Base-by-base conservation (phyloP, 2,888 invertebrate genomes). In the Tipula lateralis region DNA sequence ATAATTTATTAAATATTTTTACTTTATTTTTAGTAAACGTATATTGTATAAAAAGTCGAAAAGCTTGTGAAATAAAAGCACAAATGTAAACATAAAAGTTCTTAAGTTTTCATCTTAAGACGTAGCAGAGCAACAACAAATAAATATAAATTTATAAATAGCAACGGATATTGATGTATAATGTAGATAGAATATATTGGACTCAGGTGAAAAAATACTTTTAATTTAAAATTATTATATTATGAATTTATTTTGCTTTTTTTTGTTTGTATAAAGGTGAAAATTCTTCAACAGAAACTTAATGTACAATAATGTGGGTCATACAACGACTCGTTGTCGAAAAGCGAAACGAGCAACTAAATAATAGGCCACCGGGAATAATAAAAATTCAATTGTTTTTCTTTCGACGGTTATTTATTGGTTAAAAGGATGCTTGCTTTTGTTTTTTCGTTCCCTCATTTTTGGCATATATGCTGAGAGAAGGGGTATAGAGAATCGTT, bases 331-430 rank as follows among this genome's bases (percentile, higher is more conserved):
- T 24, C n/a, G n/a, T 6, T 19, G 24, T 24, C 24, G 24, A 66
- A 66, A 66, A 24, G 12, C 24, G 24, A 66, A 66, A 66, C 66
- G 9, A 66, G 9, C 66, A 66, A 9, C 66, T 66, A 66, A 66
- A 66, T 66, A 66, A 66, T 66, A 66, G 66, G 24, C 66, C 19
- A 66, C 7, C 13, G 66, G 66, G 66, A 66, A 24, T 66, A 66
- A 66, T 66, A 66, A 19, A 66, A 66, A 66, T 66, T 66, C 66
- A 66, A 66, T 66, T 66, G 66, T 66, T 66, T 66, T 66, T 66
- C 66, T 24, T 66, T 66, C 24, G 24, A 9, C 12, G 66, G 13
- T 24, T 24, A 66, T 66, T 66, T 66, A 66, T 66, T 24, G 66
- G 19, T 24, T 66, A n/a, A n/a, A 9, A 66, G 66, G 66, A 66